phyloP scores from a whole-genome alignment of 2,888 invertebrate species.

The Tenthredo notha region DNA sequence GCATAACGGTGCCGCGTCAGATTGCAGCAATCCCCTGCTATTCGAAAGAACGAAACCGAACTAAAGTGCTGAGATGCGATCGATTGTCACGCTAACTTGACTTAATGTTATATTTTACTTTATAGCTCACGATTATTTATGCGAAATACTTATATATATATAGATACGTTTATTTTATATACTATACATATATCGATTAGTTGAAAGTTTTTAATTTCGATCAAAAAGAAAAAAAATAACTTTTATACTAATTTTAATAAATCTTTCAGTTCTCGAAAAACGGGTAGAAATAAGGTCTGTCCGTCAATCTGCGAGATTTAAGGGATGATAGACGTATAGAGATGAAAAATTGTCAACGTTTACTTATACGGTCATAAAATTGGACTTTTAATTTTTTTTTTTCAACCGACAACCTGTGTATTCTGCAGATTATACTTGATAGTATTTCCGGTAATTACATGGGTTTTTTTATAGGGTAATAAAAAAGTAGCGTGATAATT shows the following conservation, averaged over 20 bases:
- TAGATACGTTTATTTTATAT: too few relatives aligned
- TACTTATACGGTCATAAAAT: not conserved
- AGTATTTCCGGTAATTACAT: slow-evolving; percentile 4
- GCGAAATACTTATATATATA: not conserved
- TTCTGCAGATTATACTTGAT: not conserved
- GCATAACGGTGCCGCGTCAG: slow-evolving; percentile 33
- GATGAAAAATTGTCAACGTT: not conserved
- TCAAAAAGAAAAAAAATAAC: too few relatives aligned
- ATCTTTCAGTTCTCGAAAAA: too few relatives aligned
- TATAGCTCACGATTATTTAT: not conserved
- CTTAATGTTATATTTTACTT: not conserved
- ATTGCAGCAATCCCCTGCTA: slow-evolving; percentile 16
- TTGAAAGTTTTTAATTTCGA: too few relatives aligned
- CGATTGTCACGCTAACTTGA: slow-evolving; percentile 23
- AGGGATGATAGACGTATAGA: not conserved
- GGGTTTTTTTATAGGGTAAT: not conserved
- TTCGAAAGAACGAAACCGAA: not conserved
- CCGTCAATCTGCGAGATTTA: too few relatives aligned
- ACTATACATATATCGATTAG: not conserved
- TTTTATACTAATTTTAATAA: too few relatives aligned
- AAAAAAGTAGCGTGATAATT: slow-evolving; percentile 3
- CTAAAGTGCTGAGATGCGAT: not conserved
- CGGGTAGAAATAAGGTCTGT: too few relatives aligned
- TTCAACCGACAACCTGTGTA: too few relatives aligned
- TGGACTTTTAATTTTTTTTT: not conserved